Evolutionary conservation across 2,888 invertebrate species (phyloP), one percentile per base, ranked within the genome.

Genomic region (Melanostoma mellinum): DNA sequence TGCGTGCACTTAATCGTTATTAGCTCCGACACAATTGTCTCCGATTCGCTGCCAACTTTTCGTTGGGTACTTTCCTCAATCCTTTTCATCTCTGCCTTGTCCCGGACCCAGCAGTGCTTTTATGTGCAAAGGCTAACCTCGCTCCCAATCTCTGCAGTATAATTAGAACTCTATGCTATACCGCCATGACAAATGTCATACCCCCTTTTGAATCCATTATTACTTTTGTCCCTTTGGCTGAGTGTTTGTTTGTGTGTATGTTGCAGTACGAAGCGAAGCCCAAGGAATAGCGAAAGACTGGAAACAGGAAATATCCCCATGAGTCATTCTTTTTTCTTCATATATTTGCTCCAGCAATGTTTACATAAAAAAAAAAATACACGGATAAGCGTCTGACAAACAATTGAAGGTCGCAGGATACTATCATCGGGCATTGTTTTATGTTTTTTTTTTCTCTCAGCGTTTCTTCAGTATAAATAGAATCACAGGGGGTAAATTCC

Each of bases 401-500:
- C 84, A 84, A 84, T 79, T 84, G 84, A 84, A 84, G 84, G 84
- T 84, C 84, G 79, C 67, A 71, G 84, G 84, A 78, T 84, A 79
- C 65, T 67, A 79, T 75, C 74, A 65, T 60, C 60, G 52, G 36
- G 38, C 32, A 20, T 38, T 50, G 3, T 32, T 20, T 20, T 48
- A 36, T 38, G 32, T 52, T 75, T 48, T 71, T 63, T 44, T 32
- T 30, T 69, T n/a, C 30, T 6, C n/a, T 10, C 32, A 3, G 3
- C 10, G 6, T 8, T n/a, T 50, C 20, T 46, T 40, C 40, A 35
- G 48, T 46, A 60, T 60, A 78, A 78, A 78, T 81, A 77, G 81
- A 81, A 61, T 76, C 68, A 78, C 58, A 56, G 73, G 78, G 81
- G 82, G 78, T 69, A 69, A 74, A 69, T 73, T 77, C 44, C 33